Conservation (phyloP, 2,113 vertebrate species). For the Dissostichus mawsoni region DNA sequence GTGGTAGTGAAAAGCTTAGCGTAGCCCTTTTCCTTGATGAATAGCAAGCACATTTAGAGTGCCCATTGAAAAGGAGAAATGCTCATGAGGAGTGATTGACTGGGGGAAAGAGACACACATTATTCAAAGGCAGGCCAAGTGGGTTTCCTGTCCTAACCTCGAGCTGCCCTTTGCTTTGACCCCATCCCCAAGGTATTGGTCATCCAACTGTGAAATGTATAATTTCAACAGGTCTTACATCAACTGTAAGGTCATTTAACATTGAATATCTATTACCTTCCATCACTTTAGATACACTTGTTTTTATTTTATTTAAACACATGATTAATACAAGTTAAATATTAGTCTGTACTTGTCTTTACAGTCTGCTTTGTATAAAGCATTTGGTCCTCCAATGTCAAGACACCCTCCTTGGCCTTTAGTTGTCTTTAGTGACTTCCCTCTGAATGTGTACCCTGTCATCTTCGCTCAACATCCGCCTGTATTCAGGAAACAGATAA, state of each 20-base stretch:
- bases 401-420: constrained; percentile 28
- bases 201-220: constrained; percentile 74
- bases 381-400: constrained; percentile 25
- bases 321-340: constrained; percentile 34
- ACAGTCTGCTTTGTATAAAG: constrained; percentile 43
- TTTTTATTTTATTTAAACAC: constrained; percentile 16
- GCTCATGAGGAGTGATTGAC: constrained; percentile 60
- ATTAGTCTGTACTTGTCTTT: constrained; percentile 14
- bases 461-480: constrained; percentile 62
- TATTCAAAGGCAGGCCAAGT: constrained; percentile 43
- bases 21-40: constrained; percentile 66
- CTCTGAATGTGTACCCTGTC: constrained; percentile 65
- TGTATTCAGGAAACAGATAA: constrained; percentile 51
- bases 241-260: constrained; percentile 50
- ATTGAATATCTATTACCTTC: constrained; percentile 30
- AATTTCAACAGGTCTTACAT: constrained; percentile 64
- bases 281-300: constrained; percentile 21
- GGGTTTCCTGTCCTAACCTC: constrained; percentile 49
- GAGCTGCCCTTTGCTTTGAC: constrained; percentile 40
- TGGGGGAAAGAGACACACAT: constrained; percentile 32
- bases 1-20: constrained; percentile 62
- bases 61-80: constrained; percentile 53
- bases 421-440: constrained; percentile 51
- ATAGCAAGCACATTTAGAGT: constrained; percentile 70
- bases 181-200: constrained; percentile 63